phyloP scores from a whole-genome alignment of 1,140 invertebrate genomes.

The Meloidogyne hapla region DNA sequence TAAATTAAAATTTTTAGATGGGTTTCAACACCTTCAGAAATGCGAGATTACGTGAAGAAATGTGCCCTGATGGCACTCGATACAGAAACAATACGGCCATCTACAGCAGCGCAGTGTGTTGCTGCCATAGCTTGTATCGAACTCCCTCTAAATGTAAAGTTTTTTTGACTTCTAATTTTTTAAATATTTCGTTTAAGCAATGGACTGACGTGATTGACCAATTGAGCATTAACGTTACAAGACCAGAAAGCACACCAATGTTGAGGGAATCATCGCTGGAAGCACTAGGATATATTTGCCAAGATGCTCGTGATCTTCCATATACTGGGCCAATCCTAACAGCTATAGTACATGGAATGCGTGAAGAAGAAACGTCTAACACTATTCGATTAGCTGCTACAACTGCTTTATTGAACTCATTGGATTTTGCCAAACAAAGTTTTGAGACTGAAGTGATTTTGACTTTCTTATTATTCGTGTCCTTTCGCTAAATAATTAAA shows the following conservation, averaged over 20 bases:
- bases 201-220: conserved; percentile 80
- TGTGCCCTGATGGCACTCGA: conserved; percentile 92
- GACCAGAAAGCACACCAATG: conserved; percentile 71
- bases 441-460: conserved; percentile 84
- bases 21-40: conserved; percentile 76
- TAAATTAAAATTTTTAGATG: conserved; percentile 48
- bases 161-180: conserved; percentile 14
- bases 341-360: conserved; percentile 97
- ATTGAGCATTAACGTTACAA: conserved; percentile 83
- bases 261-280: conserved; percentile 93
- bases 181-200: conserved; percentile 53
- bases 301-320: conserved; percentile 76
- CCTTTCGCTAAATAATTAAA: neutral
- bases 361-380: conserved; percentile 73
- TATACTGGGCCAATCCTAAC: conserved; percentile 95
- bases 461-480: neutral
- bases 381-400: conserved; percentile 80
- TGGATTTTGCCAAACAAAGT: conserved; percentile 97
- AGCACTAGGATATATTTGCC: conserved; percentile 86
- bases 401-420: conserved; percentile 90
- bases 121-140: conserved; percentile 96
- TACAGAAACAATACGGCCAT: conserved; percentile 85
- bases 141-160: conserved; percentile 72
- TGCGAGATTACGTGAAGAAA: conserved; percentile 83
- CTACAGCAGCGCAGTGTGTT: conserved; percentile 96